Evolutionary conservation across 2,888 invertebrate genomes (phyloP).

Genomic region (Perdita meconis): DNA sequence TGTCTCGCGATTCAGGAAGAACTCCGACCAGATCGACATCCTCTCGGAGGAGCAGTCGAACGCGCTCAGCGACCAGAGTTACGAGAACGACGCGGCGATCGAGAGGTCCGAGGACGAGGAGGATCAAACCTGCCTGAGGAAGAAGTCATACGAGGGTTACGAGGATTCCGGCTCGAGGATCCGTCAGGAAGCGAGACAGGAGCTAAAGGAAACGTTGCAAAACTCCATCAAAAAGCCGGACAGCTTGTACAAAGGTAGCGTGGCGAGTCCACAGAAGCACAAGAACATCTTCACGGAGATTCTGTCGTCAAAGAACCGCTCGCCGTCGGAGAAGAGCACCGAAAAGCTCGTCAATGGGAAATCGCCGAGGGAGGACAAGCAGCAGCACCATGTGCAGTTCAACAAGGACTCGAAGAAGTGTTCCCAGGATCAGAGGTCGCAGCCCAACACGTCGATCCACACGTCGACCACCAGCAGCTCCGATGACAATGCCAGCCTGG

Average conservation of each 20-base stretch:
- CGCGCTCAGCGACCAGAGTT: conserved; percentile 42
- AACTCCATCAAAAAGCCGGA: conserved; percentile 67
- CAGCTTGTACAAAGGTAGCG: conserved; percentile 70
- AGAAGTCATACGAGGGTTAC: conserved; percentile 31
- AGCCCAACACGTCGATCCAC: conserved; percentile 80
- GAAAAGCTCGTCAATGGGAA: conserved; percentile 76
- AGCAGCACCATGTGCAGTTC: conserved; percentile 80
- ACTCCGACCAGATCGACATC: conserved; percentile 44
- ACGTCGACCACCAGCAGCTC: conserved; percentile 85
- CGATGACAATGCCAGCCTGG: conserved; percentile 88
- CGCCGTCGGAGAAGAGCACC: conserved; percentile 67
- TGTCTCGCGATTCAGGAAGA: conserved; percentile 21
- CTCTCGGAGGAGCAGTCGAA: conserved; percentile 35
- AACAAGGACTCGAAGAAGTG: conserved; percentile 73
- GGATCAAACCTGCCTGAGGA: conserved; percentile 39
- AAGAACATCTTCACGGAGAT: conserved; percentile 64
- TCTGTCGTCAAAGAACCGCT: conserved; percentile 61
- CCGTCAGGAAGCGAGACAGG: conserved; percentile 73
- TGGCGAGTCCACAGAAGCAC: conserved; percentile 60
- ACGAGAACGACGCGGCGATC: conserved; percentile 61
- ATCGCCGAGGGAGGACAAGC: conserved; percentile 72
- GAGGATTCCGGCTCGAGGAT: conserved; percentile 69
- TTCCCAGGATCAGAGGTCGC: conserved; percentile 62
- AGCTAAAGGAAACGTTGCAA: conserved; percentile 67
- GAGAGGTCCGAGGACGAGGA: conserved; percentile 54